These are phyloP conservation scores for Aphelocoma californica DNA, from an alignment of 2,797 vertebrate species.

Conservation along the genomic window DNA sequence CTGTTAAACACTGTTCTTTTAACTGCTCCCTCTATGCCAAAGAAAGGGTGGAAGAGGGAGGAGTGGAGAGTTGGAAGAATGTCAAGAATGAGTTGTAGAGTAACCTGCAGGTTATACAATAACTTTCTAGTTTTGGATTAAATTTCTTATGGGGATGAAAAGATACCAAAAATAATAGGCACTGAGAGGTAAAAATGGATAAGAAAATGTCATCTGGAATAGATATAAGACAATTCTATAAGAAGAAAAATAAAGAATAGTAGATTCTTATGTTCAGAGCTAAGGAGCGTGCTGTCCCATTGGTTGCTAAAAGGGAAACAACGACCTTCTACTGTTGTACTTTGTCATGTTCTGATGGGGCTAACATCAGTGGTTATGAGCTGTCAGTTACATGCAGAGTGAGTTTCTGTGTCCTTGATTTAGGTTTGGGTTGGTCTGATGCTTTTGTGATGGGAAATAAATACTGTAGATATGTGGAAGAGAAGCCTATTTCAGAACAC, in stretches of 20 bases:
- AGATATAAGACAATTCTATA: not conserved
- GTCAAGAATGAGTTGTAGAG: slow-evolving; percentile 45
- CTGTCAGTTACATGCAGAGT: not conserved
- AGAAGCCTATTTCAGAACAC: not conserved
- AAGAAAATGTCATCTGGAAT: not conserved
- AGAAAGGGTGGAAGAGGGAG: not conserved
- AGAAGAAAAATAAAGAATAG: not conserved
- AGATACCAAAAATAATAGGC: not conserved
- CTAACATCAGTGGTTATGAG: not conserved
- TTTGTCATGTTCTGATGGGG: not conserved
- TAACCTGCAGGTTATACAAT: slow-evolving; percentile 26
- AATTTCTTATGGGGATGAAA: not conserved
- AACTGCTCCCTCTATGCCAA: not conserved
- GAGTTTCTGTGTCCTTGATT: not conserved
- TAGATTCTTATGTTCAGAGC: not conserved
- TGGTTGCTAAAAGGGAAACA: not conserved
- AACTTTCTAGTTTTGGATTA: slow-evolving; percentile 51
- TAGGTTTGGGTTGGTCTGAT: not conserved
- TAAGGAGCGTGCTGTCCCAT: not conserved
- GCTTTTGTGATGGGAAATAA: not conserved
- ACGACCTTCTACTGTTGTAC: not conserved
- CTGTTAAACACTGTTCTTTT: not conserved
- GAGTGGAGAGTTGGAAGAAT: slow-evolving; percentile 31
- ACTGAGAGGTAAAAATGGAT: not conserved
- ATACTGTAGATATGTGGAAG: not conserved